These are phyloP conservation scores for Benitochromis conjunctus DNA, from an alignment of 2,113 vertebrate species.

Conservation along the genomic window DNA sequence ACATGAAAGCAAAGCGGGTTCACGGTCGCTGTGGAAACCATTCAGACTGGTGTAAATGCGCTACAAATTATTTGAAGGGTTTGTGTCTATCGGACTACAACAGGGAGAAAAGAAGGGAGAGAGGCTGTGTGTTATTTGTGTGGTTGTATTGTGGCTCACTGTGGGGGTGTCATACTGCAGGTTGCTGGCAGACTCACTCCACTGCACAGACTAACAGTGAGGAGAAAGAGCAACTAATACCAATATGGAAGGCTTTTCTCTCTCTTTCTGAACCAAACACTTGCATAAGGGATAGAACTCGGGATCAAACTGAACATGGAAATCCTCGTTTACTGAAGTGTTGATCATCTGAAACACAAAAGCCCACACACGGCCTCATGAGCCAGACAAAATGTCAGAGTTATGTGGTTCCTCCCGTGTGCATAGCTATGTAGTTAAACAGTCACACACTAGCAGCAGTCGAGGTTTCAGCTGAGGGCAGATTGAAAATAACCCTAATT, in stretches of 20 bases:
- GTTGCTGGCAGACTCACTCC: slow-evolving; percentile 46
- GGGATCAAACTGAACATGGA: not conserved
- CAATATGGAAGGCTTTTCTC: not conserved
- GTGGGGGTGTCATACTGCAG: slow-evolving; percentile 70
- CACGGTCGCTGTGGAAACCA: slow-evolving; percentile 59
- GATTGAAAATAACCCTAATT: slow-evolving; percentile 59
- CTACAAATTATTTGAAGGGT: slow-evolving; percentile 45
- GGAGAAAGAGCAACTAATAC: not conserved
- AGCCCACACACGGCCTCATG: not conserved
- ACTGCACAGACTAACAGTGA: slow-evolving; percentile 18
- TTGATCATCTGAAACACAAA: not conserved
- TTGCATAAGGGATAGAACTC: not conserved
- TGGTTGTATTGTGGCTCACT: slow-evolving; percentile 54
- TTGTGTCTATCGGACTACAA: slow-evolving; percentile 35
- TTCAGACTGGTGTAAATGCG: slow-evolving; percentile 37
- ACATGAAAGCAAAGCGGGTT: not conserved
- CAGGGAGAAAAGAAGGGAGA: not conserved
- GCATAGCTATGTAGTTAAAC: not conserved
- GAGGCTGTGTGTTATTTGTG: slow-evolving; percentile 43
- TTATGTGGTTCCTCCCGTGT: not conserved
- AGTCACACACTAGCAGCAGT: not conserved
- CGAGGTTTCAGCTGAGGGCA: slow-evolving; percentile 32
- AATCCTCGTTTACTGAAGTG: not conserved
- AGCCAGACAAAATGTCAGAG: not conserved
- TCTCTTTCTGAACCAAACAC: not conserved